These are phyloP conservation scores for Megaceryle alcyon DNA, from an alignment of 2,797 vertebrate species.

Conservation along the genomic window DNA sequence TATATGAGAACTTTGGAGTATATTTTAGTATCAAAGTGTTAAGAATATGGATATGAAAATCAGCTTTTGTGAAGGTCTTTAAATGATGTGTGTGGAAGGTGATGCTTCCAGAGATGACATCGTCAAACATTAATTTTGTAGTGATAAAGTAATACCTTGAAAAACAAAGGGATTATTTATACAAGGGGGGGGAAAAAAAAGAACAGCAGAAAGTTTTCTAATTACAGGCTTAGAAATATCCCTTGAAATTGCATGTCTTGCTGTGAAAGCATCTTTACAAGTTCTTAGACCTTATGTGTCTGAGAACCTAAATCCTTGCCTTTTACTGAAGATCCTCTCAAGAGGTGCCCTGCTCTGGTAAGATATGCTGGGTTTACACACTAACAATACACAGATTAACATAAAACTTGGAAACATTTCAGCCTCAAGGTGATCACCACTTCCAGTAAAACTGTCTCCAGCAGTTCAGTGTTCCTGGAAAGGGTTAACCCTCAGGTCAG, in stretches of 20 bases:
- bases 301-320: not conserved
- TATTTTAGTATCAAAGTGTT: not conserved
- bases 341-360: not conserved
- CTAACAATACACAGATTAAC: not conserved
- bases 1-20: not conserved
- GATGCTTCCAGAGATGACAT: not conserved
- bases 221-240: not conserved
- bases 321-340: not conserved
- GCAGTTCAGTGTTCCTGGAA: not conserved
- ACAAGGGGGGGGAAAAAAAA: not conserved
- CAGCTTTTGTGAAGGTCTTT: not conserved
- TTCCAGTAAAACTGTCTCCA: not conserved
- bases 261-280: not conserved
- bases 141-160: not conserved
- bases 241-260: not conserved
- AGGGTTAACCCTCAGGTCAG: not conserved
- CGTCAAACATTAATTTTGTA: not conserved
- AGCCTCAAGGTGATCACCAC: not conserved
- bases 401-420: not conserved
- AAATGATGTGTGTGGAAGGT: not conserved
- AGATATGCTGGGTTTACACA: not conserved
- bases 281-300: not conserved
- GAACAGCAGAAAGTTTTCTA: not conserved
- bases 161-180: not conserved
- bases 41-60: not conserved